Evolutionary conservation across 2,113 vertebrate species (phyloP).

Genomic region (Coreoperca whiteheadi): DNA sequence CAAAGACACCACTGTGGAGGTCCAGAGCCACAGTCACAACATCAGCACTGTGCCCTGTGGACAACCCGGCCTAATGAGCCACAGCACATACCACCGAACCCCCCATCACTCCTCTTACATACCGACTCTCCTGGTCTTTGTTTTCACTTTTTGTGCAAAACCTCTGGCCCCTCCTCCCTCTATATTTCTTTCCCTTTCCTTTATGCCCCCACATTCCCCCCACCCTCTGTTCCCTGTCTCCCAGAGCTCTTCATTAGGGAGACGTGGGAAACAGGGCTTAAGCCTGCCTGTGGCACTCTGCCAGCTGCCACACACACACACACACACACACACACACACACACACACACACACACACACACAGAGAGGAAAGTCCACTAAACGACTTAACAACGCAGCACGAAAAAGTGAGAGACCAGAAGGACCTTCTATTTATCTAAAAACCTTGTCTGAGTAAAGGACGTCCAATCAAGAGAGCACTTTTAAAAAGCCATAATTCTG

Average conservation of each 20-base stretch:
- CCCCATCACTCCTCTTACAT: conserved; percentile 40
- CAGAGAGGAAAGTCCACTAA: conserved; percentile 69
- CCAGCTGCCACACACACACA: conserved; percentile 77
- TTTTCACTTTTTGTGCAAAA: conserved; percentile 73
- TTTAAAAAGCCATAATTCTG: too few relatives aligned
- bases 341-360: conserved; percentile 23
- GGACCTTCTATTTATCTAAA: conserved; percentile 53
- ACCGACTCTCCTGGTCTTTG: conserved; percentile 62
- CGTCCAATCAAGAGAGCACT: conserved; percentile 40
- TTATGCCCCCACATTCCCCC: conserved; percentile 53
- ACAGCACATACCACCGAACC: conserved; percentile 49
- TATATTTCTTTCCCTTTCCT: conserved; percentile 64
- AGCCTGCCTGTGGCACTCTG: conserved; percentile 76
- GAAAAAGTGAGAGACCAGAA: conserved; percentile 55
- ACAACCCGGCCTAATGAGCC: conserved; percentile 71
- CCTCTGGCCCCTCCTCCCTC: conserved; percentile 53
- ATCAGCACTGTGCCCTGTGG: conserved; percentile 51
- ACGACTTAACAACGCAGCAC: conserved; percentile 67
- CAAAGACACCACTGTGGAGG: conserved; percentile 53
- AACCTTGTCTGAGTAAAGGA: conserved; percentile 39
- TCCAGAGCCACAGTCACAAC: conserved; percentile 68
- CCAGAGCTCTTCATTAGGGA: conserved; percentile 83
- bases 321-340: conserved; percentile 32
- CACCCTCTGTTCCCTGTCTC: conserved; percentile 66
- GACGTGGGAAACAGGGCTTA: conserved; percentile 83